Evolutionary conservation across 1,140 invertebrate genomes (phyloP), one percentile per base, ranked within the genome.

Genomic region (Aplysia californica): DNA sequence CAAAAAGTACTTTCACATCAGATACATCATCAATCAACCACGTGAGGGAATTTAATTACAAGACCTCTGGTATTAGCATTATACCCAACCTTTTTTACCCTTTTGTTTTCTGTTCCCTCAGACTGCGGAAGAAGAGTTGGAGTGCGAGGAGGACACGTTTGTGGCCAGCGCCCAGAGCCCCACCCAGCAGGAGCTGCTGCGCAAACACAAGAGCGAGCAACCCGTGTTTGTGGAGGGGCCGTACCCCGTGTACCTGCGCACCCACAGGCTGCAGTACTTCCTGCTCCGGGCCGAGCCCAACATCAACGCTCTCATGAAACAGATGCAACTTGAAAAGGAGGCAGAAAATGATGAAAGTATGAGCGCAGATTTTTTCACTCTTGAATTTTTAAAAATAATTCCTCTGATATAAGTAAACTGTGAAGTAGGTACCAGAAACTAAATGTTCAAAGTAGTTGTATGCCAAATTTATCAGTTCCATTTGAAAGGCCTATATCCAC

Each of bases 141-240:
- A 76, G 15, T 35, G 95, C 3, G 85, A 95, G 10, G 97, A 98
- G 77, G 93, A 96, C 83, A 98, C 97, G 0, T 99, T 97, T 96
- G 95, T 99, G 79, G 94, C 98, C 0, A 97, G 95, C 88, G 95
- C 93, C 0, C 96, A 97, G 87, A 96, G 95, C 90, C 92, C 92
- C 36, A 89, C 89, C 5, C 98, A 99, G 88, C 91, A 92, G 76
- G 86, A 93, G 44, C 89, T 99, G 29, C 85, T 99, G 20, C 84
- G 90, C n/a, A 90, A 93, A 75, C 94, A 97, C 83, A 91, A 92
- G 0, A 81, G 86, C n/a, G 91, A 93, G 59, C 90, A 92, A 64
- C 93, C 97, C 0, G 85, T 98, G 29, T 95, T 93, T 86, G 94
- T 99, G 0, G 96, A 98, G 89, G 98, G 97, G 4, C 94, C 95